phyloP scores from a whole-genome alignment of 2,888 invertebrate genomes.

The Volucella inanis region DNA sequence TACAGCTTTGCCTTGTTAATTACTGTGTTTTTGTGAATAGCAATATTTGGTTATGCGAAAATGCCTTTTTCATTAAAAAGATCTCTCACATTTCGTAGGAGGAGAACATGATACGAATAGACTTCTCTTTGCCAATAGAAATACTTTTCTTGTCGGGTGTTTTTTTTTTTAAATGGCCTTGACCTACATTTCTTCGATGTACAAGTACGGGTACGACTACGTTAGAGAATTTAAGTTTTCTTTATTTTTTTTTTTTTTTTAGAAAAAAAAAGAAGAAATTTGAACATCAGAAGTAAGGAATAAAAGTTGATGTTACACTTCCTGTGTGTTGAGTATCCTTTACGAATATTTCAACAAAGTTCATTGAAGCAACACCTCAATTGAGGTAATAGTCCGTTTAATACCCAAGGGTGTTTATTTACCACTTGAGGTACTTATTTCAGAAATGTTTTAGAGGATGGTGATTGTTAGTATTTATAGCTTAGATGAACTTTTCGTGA shows the following conservation, averaged over 20 bases:
- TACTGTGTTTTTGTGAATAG: too few relatives aligned
- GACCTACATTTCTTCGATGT: too few relatives aligned
- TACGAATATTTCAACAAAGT: background rate
- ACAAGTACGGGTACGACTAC: background rate
- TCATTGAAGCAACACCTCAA: conserved; percentile 1
- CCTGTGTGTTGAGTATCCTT: conserved; percentile 15
- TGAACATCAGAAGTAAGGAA: background rate
- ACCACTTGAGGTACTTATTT: background rate
- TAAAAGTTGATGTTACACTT: conserved; percentile 7
- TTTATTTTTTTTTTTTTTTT: background rate
- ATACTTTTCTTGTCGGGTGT: too few relatives aligned
- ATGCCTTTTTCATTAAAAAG: too few relatives aligned
- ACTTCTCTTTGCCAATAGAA: too few relatives aligned
- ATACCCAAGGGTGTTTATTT: conserved; percentile 14
- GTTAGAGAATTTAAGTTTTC: conserved; percentile 1
- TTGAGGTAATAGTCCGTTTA: conserved; percentile 13
- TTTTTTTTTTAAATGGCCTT: too few relatives aligned
- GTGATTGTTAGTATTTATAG: background rate
- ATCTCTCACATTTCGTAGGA: too few relatives aligned
- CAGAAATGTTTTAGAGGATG: background rate
- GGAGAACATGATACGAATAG: too few relatives aligned
- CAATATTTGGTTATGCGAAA: too few relatives aligned
- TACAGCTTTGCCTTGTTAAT: too few relatives aligned
- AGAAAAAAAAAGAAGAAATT: background rate
- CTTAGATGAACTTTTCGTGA: background rate